Evolutionary conservation across 2,113 vertebrate species (phyloP), one percentile per base, ranked within the genome.

Genomic region (Gymnocephalus cernua): DNA sequence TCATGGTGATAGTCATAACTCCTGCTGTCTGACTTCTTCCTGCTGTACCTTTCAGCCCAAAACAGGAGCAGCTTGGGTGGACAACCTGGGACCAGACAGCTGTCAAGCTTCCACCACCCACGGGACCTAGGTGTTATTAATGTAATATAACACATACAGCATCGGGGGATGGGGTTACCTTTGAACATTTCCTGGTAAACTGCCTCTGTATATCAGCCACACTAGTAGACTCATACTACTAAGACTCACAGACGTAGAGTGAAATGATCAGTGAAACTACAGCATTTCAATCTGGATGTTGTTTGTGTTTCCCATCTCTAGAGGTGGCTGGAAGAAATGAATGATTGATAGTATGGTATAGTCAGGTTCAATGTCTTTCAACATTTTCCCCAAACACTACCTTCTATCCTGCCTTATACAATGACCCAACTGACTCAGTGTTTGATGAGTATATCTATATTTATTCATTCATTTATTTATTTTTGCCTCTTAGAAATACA

Each of bases 81-180:
- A 79, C 83, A 77, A 79, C 84, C 88, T 62, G 90, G 85, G 86
- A 91, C 82, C 73, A 18, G 73, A 41, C 59, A 11, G 79, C 87
- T 89, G 90, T 89, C 85, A 89, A 83, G 83, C 77, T 74, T 73
- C 81, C 23, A 27, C 86, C 84, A 76, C 92, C 93, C 86, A 70
- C 68, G 76, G 84, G 93, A 91, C 77, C 35, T 35, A 89, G 87
- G 91, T 90, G 91, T 92, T 92, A 92, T 93, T 92, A 91, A 91
- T 91, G 91, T 86, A 92, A 93, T 92, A 91, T 92, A 91, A 90
- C 90, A 91, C 92, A 83, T 86, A 41, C 77, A 82, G 64, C 88
- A 18, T 27, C 3, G 45, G 64, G 86, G 79, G 64, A 85, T 82
- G 85, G 82, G 15, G 67, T 54, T 82, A 83, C 48, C 79, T 91